Percentiles rank a stretch among this genome's conserved stretches.
Conservation (phyloP, 2,797 vertebrate species). For the Dicrostonyx torquatus region DNA sequence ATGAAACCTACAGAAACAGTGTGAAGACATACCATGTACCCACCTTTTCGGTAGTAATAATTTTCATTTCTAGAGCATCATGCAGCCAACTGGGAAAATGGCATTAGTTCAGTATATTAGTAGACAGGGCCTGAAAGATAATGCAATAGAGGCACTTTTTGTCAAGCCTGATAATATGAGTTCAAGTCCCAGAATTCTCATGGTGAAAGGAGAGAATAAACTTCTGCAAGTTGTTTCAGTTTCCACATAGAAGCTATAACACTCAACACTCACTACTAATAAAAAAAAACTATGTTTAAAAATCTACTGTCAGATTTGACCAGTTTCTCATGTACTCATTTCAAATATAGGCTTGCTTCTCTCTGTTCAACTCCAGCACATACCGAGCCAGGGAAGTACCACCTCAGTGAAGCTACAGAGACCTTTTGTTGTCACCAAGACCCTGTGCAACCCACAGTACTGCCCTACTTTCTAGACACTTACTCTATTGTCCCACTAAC, state of each 20-base stretch:
- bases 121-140: background rate
- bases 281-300: background rate
- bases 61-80: background rate
- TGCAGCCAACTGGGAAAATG: background rate
- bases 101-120: background rate
- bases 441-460: background rate
- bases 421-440: background rate
- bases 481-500: background rate
- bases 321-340: too few relatives aligned
- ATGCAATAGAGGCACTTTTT: background rate
- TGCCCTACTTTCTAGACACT: too few relatives aligned
- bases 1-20: background rate
- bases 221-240: background rate
- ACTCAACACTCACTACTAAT: background rate
- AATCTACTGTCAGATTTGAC: background rate
- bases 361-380: background rate
- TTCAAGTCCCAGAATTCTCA: background rate
- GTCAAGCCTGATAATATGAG: background rate
- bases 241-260: background rate
- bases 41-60: background rate
- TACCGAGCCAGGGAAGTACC: background rate
- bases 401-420: background rate
- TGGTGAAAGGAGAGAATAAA: background rate
- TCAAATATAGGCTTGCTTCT: background rate
- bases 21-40: background rate